phyloP scores from a whole-genome alignment of 2,888 invertebrate species.

The Drosophila tripunctata region DNA sequence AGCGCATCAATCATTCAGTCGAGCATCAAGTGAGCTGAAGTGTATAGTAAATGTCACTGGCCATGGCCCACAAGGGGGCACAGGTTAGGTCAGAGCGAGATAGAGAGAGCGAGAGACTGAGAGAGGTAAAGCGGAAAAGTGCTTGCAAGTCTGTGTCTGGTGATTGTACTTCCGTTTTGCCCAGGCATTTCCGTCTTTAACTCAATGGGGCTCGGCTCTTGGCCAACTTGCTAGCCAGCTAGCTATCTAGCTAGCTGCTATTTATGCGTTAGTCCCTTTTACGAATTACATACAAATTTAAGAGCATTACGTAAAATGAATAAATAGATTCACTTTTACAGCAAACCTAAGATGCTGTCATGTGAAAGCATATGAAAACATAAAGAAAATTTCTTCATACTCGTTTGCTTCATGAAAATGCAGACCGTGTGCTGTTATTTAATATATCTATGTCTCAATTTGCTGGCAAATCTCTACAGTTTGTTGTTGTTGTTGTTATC shows the following conservation, averaged over 20 bases:
- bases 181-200: conserved; percentile 60
- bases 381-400: conserved; percentile 1
- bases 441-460: conserved; percentile 58
- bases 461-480: conserved; percentile 20
- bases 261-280: conserved; percentile 32
- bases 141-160: conserved; percentile 22
- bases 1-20: conserved; percentile 79
- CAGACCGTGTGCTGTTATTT: conserved; percentile 29
- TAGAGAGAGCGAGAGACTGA: neutral
- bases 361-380: neutral
- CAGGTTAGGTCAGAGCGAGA: neutral
- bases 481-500: conserved; percentile 28
- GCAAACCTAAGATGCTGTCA: neutral
- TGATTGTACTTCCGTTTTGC: conserved; percentile 61
- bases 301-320: conserved; percentile 25
- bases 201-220: conserved; percentile 19
- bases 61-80: conserved; percentile 18
- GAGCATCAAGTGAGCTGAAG: conserved; percentile 73
- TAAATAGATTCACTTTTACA: conserved; percentile 16
- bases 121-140: neutral
- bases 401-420: conserved; percentile 18
- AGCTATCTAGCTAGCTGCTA: too few relatives aligned
- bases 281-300: conserved; percentile 54
- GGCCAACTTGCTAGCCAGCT: conserved; percentile 6
- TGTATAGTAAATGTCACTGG: conserved; percentile 76